Evolutionary conservation across 2,113 vertebrate genomes (phyloP), one percentile per base, ranked within the genome.

Genomic region (Saccopteryx leptura): DNA sequence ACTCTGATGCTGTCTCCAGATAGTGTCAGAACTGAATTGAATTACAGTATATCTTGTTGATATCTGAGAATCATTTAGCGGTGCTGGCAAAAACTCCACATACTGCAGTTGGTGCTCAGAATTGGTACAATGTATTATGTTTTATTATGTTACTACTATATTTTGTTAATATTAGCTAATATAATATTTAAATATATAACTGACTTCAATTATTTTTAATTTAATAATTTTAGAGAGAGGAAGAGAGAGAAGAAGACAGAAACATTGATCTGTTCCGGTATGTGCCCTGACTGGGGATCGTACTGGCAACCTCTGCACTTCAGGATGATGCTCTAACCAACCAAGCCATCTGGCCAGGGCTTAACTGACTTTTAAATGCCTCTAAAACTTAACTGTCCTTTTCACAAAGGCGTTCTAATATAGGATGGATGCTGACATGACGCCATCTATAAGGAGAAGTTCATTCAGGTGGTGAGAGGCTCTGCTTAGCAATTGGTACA

Each of bases 401-500:
- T 4, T 78, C 28, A 88, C 7, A 81, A 48, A 3, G 8, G 48
- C 50, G 24, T 88, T 94, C 18, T 80, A 69, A 63, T 1, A 58
- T 24, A 21, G 9, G 1, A 9, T 87, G 33, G n/a, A 75, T 74
- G 14, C n/a, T 65, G 56, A 10, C 5, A 26, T 12, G 18, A 50
- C n/a, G 9, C 33, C 63, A 90, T 31, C 56, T 50, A 18, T 58
- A 58, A 52, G 69, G 33, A 91, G 50, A 76, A n/a, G 3, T 7
- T 2, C 1, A 79, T 7, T 2, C 1, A 79, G 52, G 23, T n/a
- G 2, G 1, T 48, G 10, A 69, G 31, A 23, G 9, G 1, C 7
- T 48, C 4, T 13, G 21, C 15, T 61, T 23, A 50, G 2, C 7
- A 28, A 6, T 4, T 9, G 21, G 2, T 5, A 2, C 3, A 21